Percentiles rank a stretch among this genome's conserved stretches.
Evolutionary conservation across 1,140 invertebrate species (phyloP).

Genomic region (Bathynomus jamesi): DNA sequence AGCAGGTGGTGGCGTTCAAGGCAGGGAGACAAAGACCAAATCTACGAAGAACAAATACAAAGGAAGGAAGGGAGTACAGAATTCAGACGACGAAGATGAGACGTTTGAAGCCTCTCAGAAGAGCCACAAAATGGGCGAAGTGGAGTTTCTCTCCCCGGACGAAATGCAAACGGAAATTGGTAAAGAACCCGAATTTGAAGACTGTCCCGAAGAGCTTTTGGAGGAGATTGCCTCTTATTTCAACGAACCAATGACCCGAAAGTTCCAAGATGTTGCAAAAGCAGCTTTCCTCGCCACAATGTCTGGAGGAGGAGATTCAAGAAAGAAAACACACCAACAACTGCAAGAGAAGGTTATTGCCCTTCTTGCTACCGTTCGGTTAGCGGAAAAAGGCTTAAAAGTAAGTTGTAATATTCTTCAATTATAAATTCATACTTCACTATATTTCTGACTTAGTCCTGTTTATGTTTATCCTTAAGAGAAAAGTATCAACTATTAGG

Average conservation of each 20-base stretch:
- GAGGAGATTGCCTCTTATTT: conserved; percentile 44
- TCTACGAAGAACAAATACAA: conserved; percentile 65
- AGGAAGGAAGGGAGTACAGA: conserved; percentile 48
- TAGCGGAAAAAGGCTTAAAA: conserved; percentile 82
- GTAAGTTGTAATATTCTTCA: conserved; percentile 43
- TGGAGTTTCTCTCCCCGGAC: conserved; percentile 58
- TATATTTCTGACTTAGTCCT: too few species aligned
- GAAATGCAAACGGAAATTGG: conserved; percentile 61
- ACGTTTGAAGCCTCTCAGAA: conserved; percentile 37
- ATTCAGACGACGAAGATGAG: conserved; percentile 43
- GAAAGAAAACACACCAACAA: conserved; percentile 63
- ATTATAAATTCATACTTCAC: not conserved
- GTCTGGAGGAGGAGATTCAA: conserved; percentile 50
- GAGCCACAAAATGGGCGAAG: conserved; percentile 46
- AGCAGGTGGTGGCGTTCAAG: conserved; percentile 80
- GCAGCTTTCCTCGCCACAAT: conserved; percentile 60
- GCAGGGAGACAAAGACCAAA: conserved; percentile 90
- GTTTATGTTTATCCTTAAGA: too few species aligned
- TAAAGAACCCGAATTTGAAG: conserved; percentile 48
- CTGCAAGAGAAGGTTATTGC: conserved; percentile 73
- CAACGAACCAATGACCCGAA: conserved; percentile 39
- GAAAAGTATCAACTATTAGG: too few species aligned
- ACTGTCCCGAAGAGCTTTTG: conserved; percentile 47
- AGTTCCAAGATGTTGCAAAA: conserved; percentile 51
- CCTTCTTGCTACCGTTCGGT: conserved; percentile 60